Conservation (phyloP, 2,113 vertebrate genomes). For the Pleuronectes platessa region DNA sequence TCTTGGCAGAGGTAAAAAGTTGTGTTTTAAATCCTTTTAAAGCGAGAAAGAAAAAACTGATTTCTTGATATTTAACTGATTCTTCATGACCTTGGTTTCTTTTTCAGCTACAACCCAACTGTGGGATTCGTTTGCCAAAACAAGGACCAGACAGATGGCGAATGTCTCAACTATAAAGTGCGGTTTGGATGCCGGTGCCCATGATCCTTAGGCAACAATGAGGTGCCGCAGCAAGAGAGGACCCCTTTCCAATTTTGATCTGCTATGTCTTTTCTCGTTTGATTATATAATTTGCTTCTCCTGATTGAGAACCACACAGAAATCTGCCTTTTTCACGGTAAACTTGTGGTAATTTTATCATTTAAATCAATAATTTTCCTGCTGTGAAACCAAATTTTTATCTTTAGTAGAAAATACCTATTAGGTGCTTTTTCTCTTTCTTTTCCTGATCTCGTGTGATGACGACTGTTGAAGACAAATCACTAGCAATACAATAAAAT, state of each 20-base stretch:
- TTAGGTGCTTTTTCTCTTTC: background rate
- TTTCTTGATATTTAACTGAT: background rate
- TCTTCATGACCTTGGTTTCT: background rate
- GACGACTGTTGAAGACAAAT: constrained; percentile 15
- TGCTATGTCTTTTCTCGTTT: background rate
- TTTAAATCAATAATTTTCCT: background rate
- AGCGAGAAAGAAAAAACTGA: too few species aligned
- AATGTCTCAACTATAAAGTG: constrained; percentile 49
- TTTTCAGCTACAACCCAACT: constrained; percentile 52
- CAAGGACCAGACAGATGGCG: fast-evolving
- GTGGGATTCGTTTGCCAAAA: constrained; percentile 39
- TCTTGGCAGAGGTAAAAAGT: too few species aligned
- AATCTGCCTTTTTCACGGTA: background rate
- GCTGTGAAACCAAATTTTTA: background rate
- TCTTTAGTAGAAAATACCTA: background rate
- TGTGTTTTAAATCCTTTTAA: too few species aligned
- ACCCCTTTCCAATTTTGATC: background rate
- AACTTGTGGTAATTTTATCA: background rate
- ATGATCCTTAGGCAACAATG: background rate
- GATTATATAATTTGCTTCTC: background rate
- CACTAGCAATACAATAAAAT: constrained; percentile 21
- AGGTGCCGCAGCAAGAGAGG: background rate
- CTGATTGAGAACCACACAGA: background rate
- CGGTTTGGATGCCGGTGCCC: constrained; percentile 51
- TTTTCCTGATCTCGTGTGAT: background rate